Evolutionary conservation across 2,797 vertebrate genomes (phyloP).

Genomic region (Gymnothorax javanicus): DNA sequence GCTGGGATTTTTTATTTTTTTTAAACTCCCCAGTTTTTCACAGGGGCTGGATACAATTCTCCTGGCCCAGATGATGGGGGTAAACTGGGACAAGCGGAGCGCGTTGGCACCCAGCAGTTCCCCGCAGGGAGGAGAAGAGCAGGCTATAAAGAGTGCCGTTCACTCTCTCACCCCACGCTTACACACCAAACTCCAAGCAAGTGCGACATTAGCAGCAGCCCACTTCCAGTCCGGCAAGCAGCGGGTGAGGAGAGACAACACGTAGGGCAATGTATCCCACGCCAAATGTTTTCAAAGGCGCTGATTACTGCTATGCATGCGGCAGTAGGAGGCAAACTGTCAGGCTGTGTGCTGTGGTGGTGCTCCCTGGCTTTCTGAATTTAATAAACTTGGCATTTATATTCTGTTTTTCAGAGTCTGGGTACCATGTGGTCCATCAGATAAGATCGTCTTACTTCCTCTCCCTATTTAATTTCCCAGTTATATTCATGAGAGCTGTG

Average conservation of each 20-base stretch:
- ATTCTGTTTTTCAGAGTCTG: neutral
- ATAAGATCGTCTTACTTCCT: neutral
- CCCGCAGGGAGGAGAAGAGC: conserved; percentile 54
- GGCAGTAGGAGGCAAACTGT: neutral
- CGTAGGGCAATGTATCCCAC: neutral
- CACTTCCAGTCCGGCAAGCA: conserved; percentile 48
- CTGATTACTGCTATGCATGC: neutral
- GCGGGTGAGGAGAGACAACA: conserved; percentile 14
- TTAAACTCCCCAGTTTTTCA: conserved; percentile 63
- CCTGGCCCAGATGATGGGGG: conserved; percentile 63
- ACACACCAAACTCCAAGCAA: conserved; percentile 61
- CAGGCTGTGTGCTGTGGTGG: conserved; percentile 14
- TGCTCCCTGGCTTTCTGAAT: conserved; percentile 14
- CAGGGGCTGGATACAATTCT: conserved; percentile 66
- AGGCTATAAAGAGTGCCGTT: conserved; percentile 72
- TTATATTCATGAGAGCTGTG: neutral
- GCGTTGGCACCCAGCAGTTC: conserved; percentile 57
- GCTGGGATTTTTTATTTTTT: conserved; percentile 46
- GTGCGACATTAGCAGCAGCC: conserved; percentile 63
- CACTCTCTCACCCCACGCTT: conserved; percentile 65
- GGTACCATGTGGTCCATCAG: neutral
- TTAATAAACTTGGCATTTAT: conserved; percentile 16
- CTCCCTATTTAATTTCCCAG: neutral
- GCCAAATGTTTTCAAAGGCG: conserved; percentile 19
- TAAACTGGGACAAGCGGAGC: conserved; percentile 72